Base-by-base conservation (phyloP, 1,140 invertebrate species). In the Drosophila watanabei region DNA sequence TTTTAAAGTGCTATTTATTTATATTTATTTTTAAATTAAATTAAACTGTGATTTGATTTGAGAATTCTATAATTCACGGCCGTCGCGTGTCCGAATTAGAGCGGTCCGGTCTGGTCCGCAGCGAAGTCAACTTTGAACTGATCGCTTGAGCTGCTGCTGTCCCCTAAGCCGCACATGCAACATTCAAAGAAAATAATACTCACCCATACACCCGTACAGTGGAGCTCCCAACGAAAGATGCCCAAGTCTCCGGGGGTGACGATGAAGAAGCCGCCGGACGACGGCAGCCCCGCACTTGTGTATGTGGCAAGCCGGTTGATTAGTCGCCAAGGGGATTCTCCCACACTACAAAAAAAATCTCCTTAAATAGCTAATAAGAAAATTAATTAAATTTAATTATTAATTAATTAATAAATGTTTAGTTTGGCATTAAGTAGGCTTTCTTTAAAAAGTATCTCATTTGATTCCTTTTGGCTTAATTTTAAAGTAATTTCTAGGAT, bases 81-180 rank as follows among this genome's bases (percentile, higher is more conserved):
- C 62, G 51, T 75, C 57, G 51, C 63, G 58, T 75, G 48, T 52
- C 45, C 33, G 45, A 69, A 43, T 77, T 52, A 46, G 48, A 65
- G 30, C 57, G 64, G 37, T 78, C 68, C 63, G 75, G 28, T 72
- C 66, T 63, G 76, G 77, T 80, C 69, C 57, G 78, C 60, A 48
- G 57, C 78, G 51, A 75, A 64, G 70, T 80, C 76, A 80, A 80
- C 77, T 80, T 80, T 80, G 78, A 80, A 80, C 78, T 80, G 78
- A 80, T 80, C 77, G 77, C 57, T 80, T 66, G 78, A 66, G 76
- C 78, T 79, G 76, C 78, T 73, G 76, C 78, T 73, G 68, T 30
- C 59, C 41, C 72, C 52, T 73, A 41, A 48, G 54, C 30, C 71
- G 24, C 69, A 73, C 54, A 51, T 11, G 41, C 14, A 24, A 20